Conservation (phyloP, 2,888 invertebrate genomes). For the Sycophila texana region DNA sequence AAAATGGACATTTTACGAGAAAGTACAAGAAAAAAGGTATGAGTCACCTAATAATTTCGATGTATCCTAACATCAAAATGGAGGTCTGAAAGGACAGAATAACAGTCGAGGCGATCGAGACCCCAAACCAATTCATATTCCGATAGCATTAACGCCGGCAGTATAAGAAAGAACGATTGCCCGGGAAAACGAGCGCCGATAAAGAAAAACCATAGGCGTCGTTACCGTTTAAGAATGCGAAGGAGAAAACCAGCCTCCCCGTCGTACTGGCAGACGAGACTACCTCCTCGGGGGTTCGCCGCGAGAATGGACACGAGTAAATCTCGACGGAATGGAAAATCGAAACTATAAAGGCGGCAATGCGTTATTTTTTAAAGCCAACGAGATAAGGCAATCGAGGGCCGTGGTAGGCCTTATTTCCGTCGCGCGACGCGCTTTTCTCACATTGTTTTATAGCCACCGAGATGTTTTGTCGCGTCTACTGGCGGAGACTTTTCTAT, state of each 20-base stretch:
- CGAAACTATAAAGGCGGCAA: not conserved
- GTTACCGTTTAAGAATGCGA: constrained; percentile 14
- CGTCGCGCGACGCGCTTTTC: no score
- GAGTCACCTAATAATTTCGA: not conserved
- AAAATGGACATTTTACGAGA: not conserved
- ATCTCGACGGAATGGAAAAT: constrained; percentile 6
- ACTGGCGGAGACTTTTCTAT: no score
- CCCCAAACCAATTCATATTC: constrained; percentile 11
- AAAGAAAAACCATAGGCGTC: constrained; percentile 32
- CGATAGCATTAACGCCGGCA: constrained; percentile 38
- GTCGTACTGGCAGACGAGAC: no score
- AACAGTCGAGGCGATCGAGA: not conserved
- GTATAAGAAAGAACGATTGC: constrained; percentile 35
- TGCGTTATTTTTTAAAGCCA: no score
- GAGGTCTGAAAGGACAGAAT: not conserved
- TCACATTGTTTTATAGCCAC: no score
- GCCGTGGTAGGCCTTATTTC: no score
- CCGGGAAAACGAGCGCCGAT: constrained; percentile 21
- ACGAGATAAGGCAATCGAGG: no score
- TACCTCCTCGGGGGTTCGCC: no score
- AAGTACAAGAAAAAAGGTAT: not conserved
- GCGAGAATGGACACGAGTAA: not conserved
- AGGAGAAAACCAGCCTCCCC: constrained; percentile 2
- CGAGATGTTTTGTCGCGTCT: no score
- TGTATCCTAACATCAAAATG: not conserved